Evolutionary conservation across 2,888 invertebrate genomes (phyloP), one percentile per base, ranked within the genome.

Genomic region (Parnassius apollo): DNA sequence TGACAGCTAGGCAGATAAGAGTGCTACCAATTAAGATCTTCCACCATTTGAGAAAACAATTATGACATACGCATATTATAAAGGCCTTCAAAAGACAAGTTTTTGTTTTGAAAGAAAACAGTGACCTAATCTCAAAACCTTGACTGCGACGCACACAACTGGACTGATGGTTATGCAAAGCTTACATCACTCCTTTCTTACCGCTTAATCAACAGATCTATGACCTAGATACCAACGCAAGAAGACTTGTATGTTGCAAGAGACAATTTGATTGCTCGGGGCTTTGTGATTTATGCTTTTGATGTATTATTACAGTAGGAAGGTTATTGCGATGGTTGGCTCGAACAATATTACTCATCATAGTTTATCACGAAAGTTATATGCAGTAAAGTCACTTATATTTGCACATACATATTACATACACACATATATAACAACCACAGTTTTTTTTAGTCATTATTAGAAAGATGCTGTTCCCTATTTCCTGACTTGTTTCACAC

Each of bases 41-140:
- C 25, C 2, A 25, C 25, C 25, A 25, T 25, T 2, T 35, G 7
- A 35, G 35, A 35, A 35, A 35, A 35, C 7, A 35, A 35, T 35
- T 35, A 35, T 35, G 35, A 35, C 7, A 35, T 7, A 35, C 35
- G 35, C 4, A 35, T 35, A 7, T 35, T 35, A 35, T 48, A 48
- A 48, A 48, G 48, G n/a, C 52, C 42, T 50, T 48, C 52, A 46
- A 57, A 52, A 52, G 57, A 57, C 42, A 18, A 4, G 55, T 55
- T 55, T 49, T 58, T 66, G 66, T 70, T 69, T 69, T 68, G 69
- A 60, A 59, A 49, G 52, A 66, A 49, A 55, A 66, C 52, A 59
- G 63, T 71, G 75, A 73, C 75, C 73, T 73, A 74, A 70, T 68
- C 76, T 69, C 65, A 57, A 73, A 75, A 76, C 77, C 77, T 77